Evolutionary conservation across 2,888 invertebrate genomes (phyloP), one percentile per base, ranked within the genome.

Genomic region (Scaeva pyrastri): DNA sequence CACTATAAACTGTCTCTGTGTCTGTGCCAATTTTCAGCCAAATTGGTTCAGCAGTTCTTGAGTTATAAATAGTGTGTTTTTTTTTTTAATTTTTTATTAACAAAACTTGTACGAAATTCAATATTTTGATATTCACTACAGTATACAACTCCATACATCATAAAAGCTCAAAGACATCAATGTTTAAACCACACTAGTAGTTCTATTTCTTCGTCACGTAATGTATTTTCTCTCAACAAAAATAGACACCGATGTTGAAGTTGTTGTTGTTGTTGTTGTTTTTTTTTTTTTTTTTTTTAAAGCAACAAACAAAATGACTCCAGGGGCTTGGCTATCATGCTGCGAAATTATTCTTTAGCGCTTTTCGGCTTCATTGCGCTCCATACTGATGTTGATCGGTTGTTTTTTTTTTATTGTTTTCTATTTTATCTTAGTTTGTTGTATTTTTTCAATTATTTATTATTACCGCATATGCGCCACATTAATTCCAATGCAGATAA

Each of bases 401-500:
- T 60, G 62, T 31, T 36, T 23, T 48, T 71, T 26, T 41, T 60
- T 16, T 52, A 14, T 21, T 48, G 12, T 50, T 36, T 36, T 52
- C 23, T 72, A 31, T 5, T 31, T 31, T 31, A 31, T 31, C 8
- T 5, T 8, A 31, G 5, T 31, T 31, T 31, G 31, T 31, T 31
- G 31, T 31, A 31, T 45, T 56, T 45, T 76, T 72, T 77, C 86
- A 86, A 86, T 86, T 86, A 86, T 86, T 86, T 86, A 86, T 86
- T 86, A 82, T 77, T 81, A 64, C 86, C 86, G 82, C 86, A 74
- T 86, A 81, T 86, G 77, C 81, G 77, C 81, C 70, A 55, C 86
- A 82, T 86, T 86, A 82, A 82, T 78, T 82, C 77, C 77, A 86
- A 74, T 86, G 50, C 56, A 86, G 82, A 86, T 86, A 86, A 86